Percentiles rank a stretch among this genome's conserved stretches.
Conservation (phyloP, 2,888 invertebrate genomes). For the Keiferia lycopersicella region DNA sequence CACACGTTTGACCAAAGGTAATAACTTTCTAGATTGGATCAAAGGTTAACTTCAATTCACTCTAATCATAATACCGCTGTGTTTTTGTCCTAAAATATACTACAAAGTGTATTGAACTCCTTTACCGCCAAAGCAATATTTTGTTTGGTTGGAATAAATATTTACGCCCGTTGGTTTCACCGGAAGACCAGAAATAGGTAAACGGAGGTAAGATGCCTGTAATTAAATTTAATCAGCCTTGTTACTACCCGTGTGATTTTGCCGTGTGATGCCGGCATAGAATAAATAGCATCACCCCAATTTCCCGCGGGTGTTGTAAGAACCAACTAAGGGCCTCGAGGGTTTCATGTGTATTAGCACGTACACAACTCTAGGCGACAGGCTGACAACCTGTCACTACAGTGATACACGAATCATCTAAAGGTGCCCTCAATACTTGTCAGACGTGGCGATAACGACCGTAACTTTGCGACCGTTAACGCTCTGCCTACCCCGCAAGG, state of each 20-base stretch:
- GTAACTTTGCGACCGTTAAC: no score
- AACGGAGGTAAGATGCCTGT: constrained; percentile 12
- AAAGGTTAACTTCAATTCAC: not conserved
- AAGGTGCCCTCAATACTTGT: no score
- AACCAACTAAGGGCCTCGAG: no score
- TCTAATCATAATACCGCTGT: not conserved
- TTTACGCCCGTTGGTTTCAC: constrained; percentile 28
- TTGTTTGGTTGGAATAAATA: constrained; percentile 27
- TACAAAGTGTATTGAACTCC: constrained; percentile 25
- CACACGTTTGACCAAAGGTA: not conserved
- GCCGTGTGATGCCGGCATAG: no score
- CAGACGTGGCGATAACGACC: no score
- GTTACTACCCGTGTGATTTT: constrained; percentile 5
- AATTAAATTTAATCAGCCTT: not conserved
- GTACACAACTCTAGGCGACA: no score
- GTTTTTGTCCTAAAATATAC: constrained; percentile 22
- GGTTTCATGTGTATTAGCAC: no score
- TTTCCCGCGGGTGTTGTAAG: no score
- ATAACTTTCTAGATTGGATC: not conserved
- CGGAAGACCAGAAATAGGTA: constrained; percentile 23
- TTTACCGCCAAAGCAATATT: constrained; percentile 24
- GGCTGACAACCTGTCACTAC: no score
- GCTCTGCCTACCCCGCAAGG: no score
- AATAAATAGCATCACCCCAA: no score
- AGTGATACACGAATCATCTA: no score